Base-by-base conservation (phyloP, 2,797 vertebrate genomes). In the Alectoris magna region DNA sequence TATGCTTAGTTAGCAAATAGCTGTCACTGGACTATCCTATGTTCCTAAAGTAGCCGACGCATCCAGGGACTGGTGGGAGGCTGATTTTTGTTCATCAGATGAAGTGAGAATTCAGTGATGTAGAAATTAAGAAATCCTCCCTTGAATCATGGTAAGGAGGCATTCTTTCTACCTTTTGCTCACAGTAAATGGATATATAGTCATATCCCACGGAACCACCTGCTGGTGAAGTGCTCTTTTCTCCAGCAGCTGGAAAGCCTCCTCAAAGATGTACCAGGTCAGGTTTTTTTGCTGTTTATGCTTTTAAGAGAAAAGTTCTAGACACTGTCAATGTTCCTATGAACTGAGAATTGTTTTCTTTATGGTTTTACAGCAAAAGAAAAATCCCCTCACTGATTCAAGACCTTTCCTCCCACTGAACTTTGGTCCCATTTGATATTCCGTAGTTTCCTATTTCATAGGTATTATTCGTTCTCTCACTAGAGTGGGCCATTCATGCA, bases 401-500 rank as follows among this genome's bases (percentile, higher is more conserved):
- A 85, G 72, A 73, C 21, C 27, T 84, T 49, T 90, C 64, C 83
- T 90, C 60, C 41, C 4, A 1, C 18, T 90, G 84, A 81, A 87
- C 63, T 92, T 63, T 62, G 56, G 41, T 82, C 72, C 49, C 11
- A 27, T 43, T 66, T 88, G 39, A 26, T 55, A 77, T 73, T 92
- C 41, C 22, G 55, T 69, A 84, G 74, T 74, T 92, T 75, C 59
- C 46, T 69, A 87, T 88, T 90, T 58, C 51, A 41, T 16, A 87
- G 59, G 55, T 95, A 84, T 84, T 94, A 94, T 71, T 63, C 59
- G 62, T 59, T 94, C 89, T 96, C 27, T 94, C 69, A 76, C 85
- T 81, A n/a, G 79, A 90, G 81, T 27, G 71, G 88, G 88, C 67
- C 81, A 67, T 95, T 84, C 92, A 96, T 9, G 58, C 76, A 84